Evolutionary conservation across 2,113 vertebrate genomes (phyloP), one percentile per base, ranked within the genome.

Genomic region (Boleophthalmus pectinirostris): DNA sequence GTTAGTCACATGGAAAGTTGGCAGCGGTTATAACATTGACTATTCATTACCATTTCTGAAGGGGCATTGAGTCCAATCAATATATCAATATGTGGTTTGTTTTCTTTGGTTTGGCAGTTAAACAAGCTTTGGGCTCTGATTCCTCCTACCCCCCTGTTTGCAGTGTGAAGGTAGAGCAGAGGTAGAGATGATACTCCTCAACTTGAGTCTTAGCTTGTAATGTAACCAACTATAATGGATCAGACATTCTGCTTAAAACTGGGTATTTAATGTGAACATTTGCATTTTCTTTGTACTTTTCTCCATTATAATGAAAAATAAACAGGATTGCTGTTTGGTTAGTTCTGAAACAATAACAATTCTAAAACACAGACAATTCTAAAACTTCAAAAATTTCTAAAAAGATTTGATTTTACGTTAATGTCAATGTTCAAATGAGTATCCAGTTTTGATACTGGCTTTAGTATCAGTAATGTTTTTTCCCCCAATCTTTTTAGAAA

Each of bases 41-140:
- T 64, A 20, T 64, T 64, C 61, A 64, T 64, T 64, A 64, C 33
- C 61, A 64, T 38, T n/a, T 63, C 29, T 38, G 61, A 35, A 38
- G 18, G 33, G 20, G 10, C 61, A 64, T 43, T 21, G 33, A 13
- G 61, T 43, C 61, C 33, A 64, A 64, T 64, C 61, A 64, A 64
- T 64, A 64, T 20, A 38, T 64, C 61, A 64, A 64, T 64, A 38
- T 38, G 18, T 13, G 16, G 29, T 64, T 64, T 64, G 29, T 43
- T 64, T 38, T 43, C 20, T 64, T 33, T 18, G 29, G 61, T 20
- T 43, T 38, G 61, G 16, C 33, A 38, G 33, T 64, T 38, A 38
- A 18, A 38, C 61, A 64, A 64, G 61, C 61, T 35, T 35, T 18
- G 60, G 60, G 15, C 60, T 63, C 14, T 5, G 5, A 5, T 29